Base-by-base conservation (phyloP, 1,140 invertebrate genomes). In the Calycopis cecrops region DNA sequence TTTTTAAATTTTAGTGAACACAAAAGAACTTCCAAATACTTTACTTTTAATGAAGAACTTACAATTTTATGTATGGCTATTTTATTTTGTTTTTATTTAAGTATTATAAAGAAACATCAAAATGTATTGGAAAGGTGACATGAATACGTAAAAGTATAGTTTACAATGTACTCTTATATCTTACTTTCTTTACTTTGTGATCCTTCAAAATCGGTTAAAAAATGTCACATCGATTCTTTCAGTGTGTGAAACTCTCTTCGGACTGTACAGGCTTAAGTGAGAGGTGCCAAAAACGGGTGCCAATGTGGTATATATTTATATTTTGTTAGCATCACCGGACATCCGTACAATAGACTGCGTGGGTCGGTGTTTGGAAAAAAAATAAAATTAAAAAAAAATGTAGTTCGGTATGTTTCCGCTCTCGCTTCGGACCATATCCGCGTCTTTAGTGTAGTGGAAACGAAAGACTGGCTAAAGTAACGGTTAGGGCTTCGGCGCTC, bases 391-490 rank as follows among this genome's bases (percentile, higher is more conserved):
- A 33, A 33, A 49, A 49, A 28, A 33, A 12, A 49, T 42, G n/a
- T 12, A 34, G 21, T 21, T n/a, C 21, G 48, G 12, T 16, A 35
- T 51, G 34, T 53, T 33, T 33, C 38, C n/a, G 37, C 18, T 53
- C 28, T 35, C 37, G 51, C 37, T 40, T 18, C 18, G 51, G 52
- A 54, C 52, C 52, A 54, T 54, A 54, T 54, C 52, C 52, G 42
- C 52, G 38, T 54, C 42, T 17, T 54, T 83, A 76, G 75, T 67
- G 71, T 85, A 82, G 81, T 78, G 79, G 65, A 85, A 85, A 76
- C 79, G 81, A 85, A 85, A 85, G 81, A 85, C 81, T 85, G 81
- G 81, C 73, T 82, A 81, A 79, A 71, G 73, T 77, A 74, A 79
- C 63, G 76, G 57, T 67, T 40, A 12, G 52, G 42, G 16, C 37